Conservation (phyloP, 2,113 vertebrate genomes). For the Eptesicus fuscus region DNA sequence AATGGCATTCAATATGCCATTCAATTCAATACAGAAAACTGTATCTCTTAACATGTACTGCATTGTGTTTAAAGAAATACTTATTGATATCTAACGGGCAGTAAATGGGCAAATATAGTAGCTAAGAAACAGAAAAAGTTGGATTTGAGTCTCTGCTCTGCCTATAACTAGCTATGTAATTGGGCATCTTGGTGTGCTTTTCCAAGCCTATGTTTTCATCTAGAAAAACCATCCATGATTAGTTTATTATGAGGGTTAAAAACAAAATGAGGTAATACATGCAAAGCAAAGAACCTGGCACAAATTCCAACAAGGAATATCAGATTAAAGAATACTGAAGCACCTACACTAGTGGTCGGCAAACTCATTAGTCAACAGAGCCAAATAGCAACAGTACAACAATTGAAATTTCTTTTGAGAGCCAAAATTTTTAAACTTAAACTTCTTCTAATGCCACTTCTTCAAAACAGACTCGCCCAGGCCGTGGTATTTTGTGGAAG, state of each 20-base stretch:
- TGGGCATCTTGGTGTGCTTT: background rate
- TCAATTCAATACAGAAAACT: background rate
- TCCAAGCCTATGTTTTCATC: background rate
- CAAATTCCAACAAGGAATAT: background rate
- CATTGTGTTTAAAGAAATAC: slow-evolving; percentile 12
- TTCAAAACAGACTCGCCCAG: too few species aligned
- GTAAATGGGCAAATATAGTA: background rate
- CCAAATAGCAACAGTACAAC: too few species aligned
- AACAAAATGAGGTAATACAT: background rate
- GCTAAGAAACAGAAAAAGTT: background rate
- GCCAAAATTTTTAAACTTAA: too few species aligned
- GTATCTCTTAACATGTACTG: background rate
- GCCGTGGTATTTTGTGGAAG: too few species aligned
- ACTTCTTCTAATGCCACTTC: too few species aligned
- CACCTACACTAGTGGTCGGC: background rate
- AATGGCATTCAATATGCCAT: background rate
- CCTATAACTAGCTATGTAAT: background rate
- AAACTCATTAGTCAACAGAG: too few species aligned
- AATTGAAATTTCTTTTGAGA: too few species aligned
- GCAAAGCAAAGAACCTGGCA: background rate
- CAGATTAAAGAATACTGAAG: background rate
- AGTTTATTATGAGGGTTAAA: background rate
- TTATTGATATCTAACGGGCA: background rate
- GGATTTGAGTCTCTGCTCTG: background rate
- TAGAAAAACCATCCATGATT: background rate